Evolutionary conservation across 1,140 invertebrate genomes (phyloP).

Genomic region (Mercenaria mercenaria): DNA sequence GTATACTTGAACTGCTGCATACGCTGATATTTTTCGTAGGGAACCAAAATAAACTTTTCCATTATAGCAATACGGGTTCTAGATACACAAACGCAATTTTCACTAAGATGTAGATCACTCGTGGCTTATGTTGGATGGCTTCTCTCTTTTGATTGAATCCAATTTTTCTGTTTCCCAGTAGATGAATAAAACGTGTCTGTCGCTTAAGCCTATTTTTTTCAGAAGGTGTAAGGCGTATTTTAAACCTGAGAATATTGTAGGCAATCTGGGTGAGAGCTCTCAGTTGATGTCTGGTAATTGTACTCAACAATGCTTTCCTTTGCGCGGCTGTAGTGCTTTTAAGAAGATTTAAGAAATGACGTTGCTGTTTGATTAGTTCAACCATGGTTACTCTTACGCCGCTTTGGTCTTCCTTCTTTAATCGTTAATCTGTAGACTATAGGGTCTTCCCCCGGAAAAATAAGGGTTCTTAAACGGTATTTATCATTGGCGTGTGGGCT

Average conservation of each 20-base stretch:
- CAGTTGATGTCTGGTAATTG: not conserved
- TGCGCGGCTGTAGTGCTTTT: not conserved
- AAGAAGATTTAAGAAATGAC: too few relatives aligned
- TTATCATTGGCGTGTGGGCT: too few relatives aligned
- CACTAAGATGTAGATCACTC: not conserved
- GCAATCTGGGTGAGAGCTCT: not conserved
- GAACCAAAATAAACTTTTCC: conserved; percentile 18
- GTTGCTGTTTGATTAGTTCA: too few relatives aligned
- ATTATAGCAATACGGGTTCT: conserved; percentile 11
- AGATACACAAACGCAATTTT: not conserved
- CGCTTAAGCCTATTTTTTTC: conserved; percentile 16
- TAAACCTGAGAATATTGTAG: conserved; percentile 3
- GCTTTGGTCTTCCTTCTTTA: too few relatives aligned
- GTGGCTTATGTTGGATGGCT: not conserved
- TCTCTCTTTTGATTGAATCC: not conserved
- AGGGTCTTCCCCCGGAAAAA: too few relatives aligned
- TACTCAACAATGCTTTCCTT: not conserved
- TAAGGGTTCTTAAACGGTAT: too few relatives aligned
- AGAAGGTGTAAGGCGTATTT: not conserved
- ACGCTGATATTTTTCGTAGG: conserved; percentile 18
- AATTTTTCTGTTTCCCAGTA: not conserved
- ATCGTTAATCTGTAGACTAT: too few relatives aligned
- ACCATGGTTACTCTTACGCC: too few relatives aligned
- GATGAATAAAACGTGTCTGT: not conserved
- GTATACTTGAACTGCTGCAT: not conserved